phyloP scores from a whole-genome alignment of 2,888 invertebrate genomes.

The Scotopteryx bipunctaria region DNA sequence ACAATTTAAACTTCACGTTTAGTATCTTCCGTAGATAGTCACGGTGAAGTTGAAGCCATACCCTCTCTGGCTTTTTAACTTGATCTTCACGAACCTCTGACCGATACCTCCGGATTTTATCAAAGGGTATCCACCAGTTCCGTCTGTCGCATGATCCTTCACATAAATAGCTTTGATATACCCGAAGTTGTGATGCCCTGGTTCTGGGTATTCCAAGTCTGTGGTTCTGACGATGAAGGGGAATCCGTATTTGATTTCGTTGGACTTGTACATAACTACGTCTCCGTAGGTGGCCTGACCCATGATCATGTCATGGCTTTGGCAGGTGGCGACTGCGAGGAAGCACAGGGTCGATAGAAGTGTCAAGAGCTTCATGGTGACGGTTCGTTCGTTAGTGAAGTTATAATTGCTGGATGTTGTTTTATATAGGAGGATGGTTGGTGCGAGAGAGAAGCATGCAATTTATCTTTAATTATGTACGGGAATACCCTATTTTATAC shows the following conservation, averaged over 20 bases:
- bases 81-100: constrained; percentile 68
- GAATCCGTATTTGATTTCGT: constrained; percentile 70
- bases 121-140: constrained; percentile 66
- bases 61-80: constrained; percentile 70
- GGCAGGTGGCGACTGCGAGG: constrained; percentile 49
- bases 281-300: constrained; percentile 69
- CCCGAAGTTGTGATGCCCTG: constrained; percentile 64
- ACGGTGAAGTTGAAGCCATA: constrained; percentile 72
- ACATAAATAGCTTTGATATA: constrained; percentile 63
- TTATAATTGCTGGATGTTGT: constrained; percentile 55
- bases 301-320: constrained; percentile 65
- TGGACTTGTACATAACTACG: constrained; percentile 58
- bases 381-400: constrained; percentile 66
- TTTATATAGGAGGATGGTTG: constrained; percentile 62
- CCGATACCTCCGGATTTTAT: constrained; percentile 71
- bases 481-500: too few species aligned
- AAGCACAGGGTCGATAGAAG: constrained; percentile 53
- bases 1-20: constrained; percentile 10
- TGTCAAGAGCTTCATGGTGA: constrained; percentile 59
- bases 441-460: constrained; percentile 48
- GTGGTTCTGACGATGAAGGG: constrained; percentile 63
- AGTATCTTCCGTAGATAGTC: constrained; percentile 72
- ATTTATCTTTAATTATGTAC: not conserved
- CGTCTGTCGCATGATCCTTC: constrained; percentile 65
- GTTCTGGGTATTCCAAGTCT: constrained; percentile 63